Base-by-base conservation (phyloP, 2,797 vertebrate species). In the Sebastes oblongus region DNA sequence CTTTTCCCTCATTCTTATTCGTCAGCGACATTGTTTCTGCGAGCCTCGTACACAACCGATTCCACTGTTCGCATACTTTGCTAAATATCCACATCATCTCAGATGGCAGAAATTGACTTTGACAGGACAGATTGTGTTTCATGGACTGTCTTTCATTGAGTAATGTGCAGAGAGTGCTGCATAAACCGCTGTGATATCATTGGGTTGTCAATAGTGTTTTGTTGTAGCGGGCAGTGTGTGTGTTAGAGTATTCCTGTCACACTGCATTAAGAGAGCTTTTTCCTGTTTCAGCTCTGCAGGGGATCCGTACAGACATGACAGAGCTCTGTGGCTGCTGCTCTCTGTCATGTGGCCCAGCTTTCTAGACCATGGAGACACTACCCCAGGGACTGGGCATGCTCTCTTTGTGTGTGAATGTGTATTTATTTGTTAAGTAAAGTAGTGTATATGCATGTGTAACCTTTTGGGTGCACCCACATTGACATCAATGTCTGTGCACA, bases 111-210 rank as follows among this genome's bases (percentile, higher is more conserved):
- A 81, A 91, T 85, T 76, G 50, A 68, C 81, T 91, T 79, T 90
- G 89, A 91, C 83, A 90, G 83, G 76, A 72, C 61, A 80, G 80
- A 85, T 85, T 83, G 72, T 74, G 81, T 86, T 92, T 91, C 87
- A 89, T 65, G 68, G 80, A 83, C 75, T 66, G 81, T 88, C 84
- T 87, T 85, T 89, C 72, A 82, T 55, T 81, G 75, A 83, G 76
- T 90, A 89, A 89, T 83, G 78, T 79, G 66, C 61, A 72, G 20
- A 82, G 66, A 81, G 86, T 66, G 76, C 72, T 78, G 77, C 72
- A 77, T 55, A 74, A 87, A 87, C 84, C 62, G 22, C 90, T 75
- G 88, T 91, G 89, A 93, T 91, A 90, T 88, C 90, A 93, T 70
- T 88, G 82, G 55, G 70, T 69, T 92, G 88, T 91, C 91, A 86